Conservation (phyloP, 2,888 invertebrate species). For the Synergus gifuensis region DNA sequence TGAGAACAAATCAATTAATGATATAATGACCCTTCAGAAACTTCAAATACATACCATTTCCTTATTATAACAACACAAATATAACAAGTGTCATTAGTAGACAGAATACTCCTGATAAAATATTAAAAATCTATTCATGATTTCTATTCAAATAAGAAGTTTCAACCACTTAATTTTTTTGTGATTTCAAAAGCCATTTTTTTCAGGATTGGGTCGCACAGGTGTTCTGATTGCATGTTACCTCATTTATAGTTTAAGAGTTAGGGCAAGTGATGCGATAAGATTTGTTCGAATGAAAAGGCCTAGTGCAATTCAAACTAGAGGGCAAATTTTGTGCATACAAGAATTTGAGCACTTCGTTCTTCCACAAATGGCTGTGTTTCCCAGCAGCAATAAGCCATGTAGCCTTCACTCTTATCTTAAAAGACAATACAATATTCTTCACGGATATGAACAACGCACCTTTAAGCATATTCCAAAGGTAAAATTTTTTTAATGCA, state of each 20-base stretch:
- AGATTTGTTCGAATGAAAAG: slow-evolving; percentile 87
- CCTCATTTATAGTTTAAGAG: slow-evolving; percentile 88
- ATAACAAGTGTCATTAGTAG: background rate
- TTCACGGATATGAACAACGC: slow-evolving; percentile 90
- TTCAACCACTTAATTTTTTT: background rate
- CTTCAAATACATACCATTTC: background rate
- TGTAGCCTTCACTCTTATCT: slow-evolving; percentile 84
- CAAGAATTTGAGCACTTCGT: slow-evolving; percentile 90
- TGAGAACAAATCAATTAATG: background rate
- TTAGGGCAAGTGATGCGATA: slow-evolving; percentile 89
- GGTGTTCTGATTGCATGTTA: slow-evolving; percentile 93
- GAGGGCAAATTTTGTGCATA: slow-evolving; percentile 89
- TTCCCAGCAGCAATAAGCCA: slow-evolving; percentile 82
- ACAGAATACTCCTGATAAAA: background rate
- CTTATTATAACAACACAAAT: background rate
- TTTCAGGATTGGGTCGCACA: slow-evolving; percentile 87
- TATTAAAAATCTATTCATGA: background rate
- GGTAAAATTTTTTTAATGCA: slow-evolving; percentile 76
- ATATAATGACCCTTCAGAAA: background rate
- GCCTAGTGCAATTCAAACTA: slow-evolving; percentile 89
- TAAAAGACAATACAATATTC: slow-evolving; percentile 84
- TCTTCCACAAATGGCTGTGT: slow-evolving; percentile 87
- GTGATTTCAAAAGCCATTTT: slow-evolving; percentile 1
- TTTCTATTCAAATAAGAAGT: too few relatives aligned
- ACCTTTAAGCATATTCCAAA: slow-evolving; percentile 88